Conservation (phyloP, 2,113 vertebrate genomes). For the Phodopus roborovskii region DNA sequence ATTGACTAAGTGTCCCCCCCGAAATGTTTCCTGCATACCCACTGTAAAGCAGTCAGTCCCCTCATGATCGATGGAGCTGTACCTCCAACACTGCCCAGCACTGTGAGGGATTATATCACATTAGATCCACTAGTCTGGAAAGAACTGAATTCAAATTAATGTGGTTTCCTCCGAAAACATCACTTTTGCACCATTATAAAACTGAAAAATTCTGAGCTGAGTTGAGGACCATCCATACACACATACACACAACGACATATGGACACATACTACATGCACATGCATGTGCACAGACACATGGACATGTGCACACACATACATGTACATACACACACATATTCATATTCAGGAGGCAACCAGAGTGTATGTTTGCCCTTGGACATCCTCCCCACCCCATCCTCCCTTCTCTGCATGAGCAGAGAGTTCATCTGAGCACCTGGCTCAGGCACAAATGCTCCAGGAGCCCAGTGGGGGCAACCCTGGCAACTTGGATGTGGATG, state of each 20-base stretch:
- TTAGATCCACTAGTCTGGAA: no score
- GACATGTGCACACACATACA: not conserved
- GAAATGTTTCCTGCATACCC: not conserved
- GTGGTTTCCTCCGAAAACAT: not conserved
- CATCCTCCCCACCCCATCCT: rapidly evolving
- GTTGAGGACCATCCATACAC: not conserved
- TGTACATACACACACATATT: not conserved
- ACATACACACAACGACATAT: not conserved
- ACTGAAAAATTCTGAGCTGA: not conserved
- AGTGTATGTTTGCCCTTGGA: not conserved
- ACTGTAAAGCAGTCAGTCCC: not conserved
- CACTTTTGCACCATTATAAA: not conserved
- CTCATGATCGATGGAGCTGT: not conserved
- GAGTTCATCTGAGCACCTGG: not conserved
- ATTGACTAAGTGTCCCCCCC: not conserved
- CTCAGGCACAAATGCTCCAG: not conserved
- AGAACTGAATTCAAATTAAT: not conserved
- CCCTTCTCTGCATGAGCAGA: no score
- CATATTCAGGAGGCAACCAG: not conserved
- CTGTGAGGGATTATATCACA: not conserved
- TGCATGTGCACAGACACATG: not conserved
- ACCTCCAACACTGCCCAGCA: not conserved
- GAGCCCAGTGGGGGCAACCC: not conserved
- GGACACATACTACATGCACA: not conserved
- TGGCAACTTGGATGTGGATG: not conserved